Conservation (phyloP, 2,797 vertebrate species). For the Eulemur rubriventer region DNA sequence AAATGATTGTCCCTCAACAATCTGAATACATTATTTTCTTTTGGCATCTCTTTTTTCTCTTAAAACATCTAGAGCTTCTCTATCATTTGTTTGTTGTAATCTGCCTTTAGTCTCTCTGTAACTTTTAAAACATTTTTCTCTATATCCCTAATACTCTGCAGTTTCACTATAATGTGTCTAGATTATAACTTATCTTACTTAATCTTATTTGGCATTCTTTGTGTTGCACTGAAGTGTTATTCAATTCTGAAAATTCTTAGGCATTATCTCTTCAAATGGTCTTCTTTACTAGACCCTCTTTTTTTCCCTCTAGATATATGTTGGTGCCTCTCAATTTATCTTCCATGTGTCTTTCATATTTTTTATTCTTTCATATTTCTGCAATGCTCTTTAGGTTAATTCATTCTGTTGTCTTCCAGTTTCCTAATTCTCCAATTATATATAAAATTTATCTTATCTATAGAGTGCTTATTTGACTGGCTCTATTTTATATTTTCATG, state of each 20-base stretch:
- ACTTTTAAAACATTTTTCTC: conserved; percentile 15
- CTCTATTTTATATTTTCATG: conserved; percentile 3
- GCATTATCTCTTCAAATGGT: conserved; percentile 11
- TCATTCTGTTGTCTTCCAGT: neutral
- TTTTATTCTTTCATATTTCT: conserved; percentile 18
- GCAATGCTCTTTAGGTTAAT: neutral
- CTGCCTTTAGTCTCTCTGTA: neutral
- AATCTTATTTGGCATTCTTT: neutral
- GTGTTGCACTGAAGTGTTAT: neutral
- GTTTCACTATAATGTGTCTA: neutral
- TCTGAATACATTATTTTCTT: conserved; percentile 24
- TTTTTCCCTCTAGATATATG: neutral
- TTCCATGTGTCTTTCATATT: neutral
- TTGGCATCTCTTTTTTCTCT: neutral
- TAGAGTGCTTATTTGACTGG: neutral
- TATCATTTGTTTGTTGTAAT: neutral
- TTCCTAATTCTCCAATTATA: neutral
- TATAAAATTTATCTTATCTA: neutral
- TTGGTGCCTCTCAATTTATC: conserved; percentile 1
- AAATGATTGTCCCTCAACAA: conserved; percentile 30
- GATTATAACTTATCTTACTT: conserved; percentile 2
- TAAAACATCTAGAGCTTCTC: neutral
- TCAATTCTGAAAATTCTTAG: conserved; percentile 11
- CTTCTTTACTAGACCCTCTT: neutral
- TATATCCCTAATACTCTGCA: neutral